A percentile compares a stretch with the other conserved stretches of the same genome.
phyloP scores from a whole-genome alignment of 2,888 invertebrate species.

The Drosophila buzzatii region DNA sequence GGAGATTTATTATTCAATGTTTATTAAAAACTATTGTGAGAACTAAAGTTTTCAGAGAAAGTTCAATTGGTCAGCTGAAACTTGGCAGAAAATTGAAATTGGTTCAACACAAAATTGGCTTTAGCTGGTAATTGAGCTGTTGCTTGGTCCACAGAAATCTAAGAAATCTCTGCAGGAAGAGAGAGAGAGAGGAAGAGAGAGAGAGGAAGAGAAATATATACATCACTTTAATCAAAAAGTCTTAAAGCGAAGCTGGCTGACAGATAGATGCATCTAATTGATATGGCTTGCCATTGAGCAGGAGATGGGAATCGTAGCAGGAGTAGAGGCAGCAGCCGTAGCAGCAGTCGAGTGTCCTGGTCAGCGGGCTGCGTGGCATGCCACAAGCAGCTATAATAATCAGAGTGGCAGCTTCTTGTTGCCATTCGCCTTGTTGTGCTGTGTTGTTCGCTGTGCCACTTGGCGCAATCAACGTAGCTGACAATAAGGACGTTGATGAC shows the following conservation, averaged over 20 bases:
- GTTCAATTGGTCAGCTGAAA: background rate
- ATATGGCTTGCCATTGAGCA: slow-evolving; percentile 23
- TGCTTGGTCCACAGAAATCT: background rate
- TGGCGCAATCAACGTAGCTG: slow-evolving; percentile 63
- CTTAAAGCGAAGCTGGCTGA: slow-evolving; percentile 2
- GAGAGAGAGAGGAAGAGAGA: background rate
- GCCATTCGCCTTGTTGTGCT: slow-evolving; percentile 30
- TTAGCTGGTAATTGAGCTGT: slow-evolving; percentile 1
- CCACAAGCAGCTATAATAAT: slow-evolving; percentile 59
- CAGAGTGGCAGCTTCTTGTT: slow-evolving; percentile 28
- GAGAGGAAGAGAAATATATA: background rate
- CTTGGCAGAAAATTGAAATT: slow-evolving; percentile 6
- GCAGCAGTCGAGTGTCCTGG: slow-evolving; percentile 12
- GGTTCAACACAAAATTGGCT: slow-evolving; percentile 1
- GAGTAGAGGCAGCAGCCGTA: background rate
- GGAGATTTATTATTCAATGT: background rate
- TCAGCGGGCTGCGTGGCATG: slow-evolving; percentile 39
- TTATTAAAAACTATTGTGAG: background rate
- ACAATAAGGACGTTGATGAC: slow-evolving; percentile 54
- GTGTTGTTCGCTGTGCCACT: slow-evolving; percentile 41
- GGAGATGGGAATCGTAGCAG: background rate
- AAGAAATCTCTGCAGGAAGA: background rate
- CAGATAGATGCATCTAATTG: slow-evolving; percentile 41
- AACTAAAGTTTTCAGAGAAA: background rate
- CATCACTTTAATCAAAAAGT: slow-evolving; percentile 4